Evolutionary conservation across 2,888 invertebrate genomes (phyloP).

Genomic region (Mystacides longicornis): DNA sequence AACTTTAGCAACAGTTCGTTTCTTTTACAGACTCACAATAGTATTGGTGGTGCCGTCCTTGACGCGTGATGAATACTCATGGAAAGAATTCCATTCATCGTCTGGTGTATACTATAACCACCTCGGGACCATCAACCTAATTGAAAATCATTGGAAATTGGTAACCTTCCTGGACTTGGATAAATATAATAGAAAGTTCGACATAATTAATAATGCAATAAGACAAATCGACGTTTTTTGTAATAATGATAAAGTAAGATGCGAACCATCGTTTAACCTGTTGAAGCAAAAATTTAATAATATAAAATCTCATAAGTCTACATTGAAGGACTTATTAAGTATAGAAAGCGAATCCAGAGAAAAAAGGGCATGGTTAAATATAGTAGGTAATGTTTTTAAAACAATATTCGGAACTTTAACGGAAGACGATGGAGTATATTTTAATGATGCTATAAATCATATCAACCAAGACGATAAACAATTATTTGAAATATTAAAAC

Average conservation of each 20-base stretch:
- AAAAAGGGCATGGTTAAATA: constrained; percentile 10
- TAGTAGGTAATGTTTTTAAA: constrained; percentile 10
- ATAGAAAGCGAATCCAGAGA: not conserved
- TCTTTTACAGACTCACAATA: not conserved
- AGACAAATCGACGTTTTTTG: not conserved
- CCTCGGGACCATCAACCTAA: not conserved
- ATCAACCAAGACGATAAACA: constrained; percentile 21
- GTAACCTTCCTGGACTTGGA: not conserved
- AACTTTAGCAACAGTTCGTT: not conserved
- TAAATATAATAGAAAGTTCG: not conserved
- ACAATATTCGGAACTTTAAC: constrained; percentile 8
- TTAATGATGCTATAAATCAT: constrained; percentile 22
- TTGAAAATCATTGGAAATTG: not conserved
- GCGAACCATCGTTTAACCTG: not conserved
- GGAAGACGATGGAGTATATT: constrained; percentile 20
- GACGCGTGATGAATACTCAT: not conserved
- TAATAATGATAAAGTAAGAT: too few species aligned
- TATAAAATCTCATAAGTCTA: too few species aligned
- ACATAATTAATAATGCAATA: not conserved
- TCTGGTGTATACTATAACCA: not conserved
- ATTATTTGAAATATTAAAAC: constrained; percentile 20
- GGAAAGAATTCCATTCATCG: not conserved
- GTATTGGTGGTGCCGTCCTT: not conserved
- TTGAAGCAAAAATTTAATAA: not conserved
- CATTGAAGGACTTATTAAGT: too few species aligned